Base-by-base conservation (phyloP, 2,888 invertebrate genomes). In the Lochmaea capreae region DNA sequence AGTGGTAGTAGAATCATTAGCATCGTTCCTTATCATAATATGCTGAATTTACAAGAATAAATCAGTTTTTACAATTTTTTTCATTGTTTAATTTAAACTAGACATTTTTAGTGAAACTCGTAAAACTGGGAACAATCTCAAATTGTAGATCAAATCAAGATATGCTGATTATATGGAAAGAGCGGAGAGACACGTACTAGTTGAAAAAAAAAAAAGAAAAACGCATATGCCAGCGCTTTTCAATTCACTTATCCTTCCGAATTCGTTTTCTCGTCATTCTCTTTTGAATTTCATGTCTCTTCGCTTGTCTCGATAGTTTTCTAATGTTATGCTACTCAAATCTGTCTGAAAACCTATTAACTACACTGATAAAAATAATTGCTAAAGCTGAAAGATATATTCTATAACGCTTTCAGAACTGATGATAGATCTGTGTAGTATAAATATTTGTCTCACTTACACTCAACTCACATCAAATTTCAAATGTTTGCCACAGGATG, bases 201-300 rank as follows among this genome's bases (percentile, higher is more conserved):
- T 57, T 66, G n/a, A 14, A 52, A 16, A n/a, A 72, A 49, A n/a
- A 54, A 46, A 39, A 65, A 42, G 33, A 49, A 72, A 78, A 77
- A 77, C 81, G 82, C 82, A 81, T 78, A 79, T 80, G 82, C 79
- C 81, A 82, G 83, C 84, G 80, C 80, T 83, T 83, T 83, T 83
- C 83, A 81, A 78, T 78, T 82, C 82, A 81, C 79, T 84, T 82
- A 79, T 61, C 46, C 71, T 69, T 74, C 76, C 79, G 78, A 73
- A 71, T 81, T 79, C 79, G 79, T 79, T 79, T 81, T 79, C 80
- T 77, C 79, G 81, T 69, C 52, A 77, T 82, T 81, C 78, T 76
- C 77, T 67, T 73, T 76, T 76, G 79, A 80, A 79, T 80, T 82
- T 82, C 80, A 81, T 79, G 79, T 76, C 80, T 82, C 82, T 79